Percentiles rank a stretch among this genome's conserved stretches.
These are phyloP conservation scores for Ceratotherium simum DNA, from an alignment of 2,113 vertebrate species.

Conservation along the genomic window DNA sequence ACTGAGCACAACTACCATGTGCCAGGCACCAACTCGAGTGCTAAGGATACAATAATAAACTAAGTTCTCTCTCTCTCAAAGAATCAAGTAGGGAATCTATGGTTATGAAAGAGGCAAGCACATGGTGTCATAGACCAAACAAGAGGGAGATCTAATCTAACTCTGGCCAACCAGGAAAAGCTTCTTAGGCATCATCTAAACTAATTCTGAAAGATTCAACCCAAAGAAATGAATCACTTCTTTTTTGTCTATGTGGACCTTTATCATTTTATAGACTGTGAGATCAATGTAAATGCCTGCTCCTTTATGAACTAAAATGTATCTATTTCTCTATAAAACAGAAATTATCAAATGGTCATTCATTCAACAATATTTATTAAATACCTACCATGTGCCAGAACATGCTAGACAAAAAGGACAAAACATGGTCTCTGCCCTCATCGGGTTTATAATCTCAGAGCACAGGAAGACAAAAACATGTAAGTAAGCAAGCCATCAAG, in stretches of 20 bases:
- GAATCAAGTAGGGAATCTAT: neutral
- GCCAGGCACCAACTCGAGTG: neutral
- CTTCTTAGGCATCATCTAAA: neutral
- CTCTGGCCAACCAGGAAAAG: neutral
- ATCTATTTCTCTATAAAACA: constrained; percentile 22
- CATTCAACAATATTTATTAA: constrained; percentile 55
- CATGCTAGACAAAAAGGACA: constrained; percentile 24
- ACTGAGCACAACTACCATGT: neutral
- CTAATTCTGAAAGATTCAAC: constrained; percentile 56
- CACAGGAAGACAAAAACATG: constrained; percentile 6
- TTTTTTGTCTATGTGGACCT: neutral
- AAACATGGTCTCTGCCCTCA: neutral
- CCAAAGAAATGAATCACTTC: neutral
- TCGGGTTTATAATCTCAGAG: neutral
- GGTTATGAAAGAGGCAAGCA: neutral
- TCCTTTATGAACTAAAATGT: constrained; percentile 2
- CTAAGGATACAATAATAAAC: constrained; percentile 12
- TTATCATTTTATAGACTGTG: neutral
- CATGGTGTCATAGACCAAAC: neutral
- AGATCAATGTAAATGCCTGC: neutral
- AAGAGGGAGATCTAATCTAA: neutral
- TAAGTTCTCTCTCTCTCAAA: neutral
- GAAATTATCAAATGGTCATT: constrained; percentile 39
- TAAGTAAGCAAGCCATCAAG: neutral
- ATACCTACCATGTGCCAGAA: neutral